phyloP scores from a whole-genome alignment of 2,888 invertebrate species.

The Leucozona laternaria region DNA sequence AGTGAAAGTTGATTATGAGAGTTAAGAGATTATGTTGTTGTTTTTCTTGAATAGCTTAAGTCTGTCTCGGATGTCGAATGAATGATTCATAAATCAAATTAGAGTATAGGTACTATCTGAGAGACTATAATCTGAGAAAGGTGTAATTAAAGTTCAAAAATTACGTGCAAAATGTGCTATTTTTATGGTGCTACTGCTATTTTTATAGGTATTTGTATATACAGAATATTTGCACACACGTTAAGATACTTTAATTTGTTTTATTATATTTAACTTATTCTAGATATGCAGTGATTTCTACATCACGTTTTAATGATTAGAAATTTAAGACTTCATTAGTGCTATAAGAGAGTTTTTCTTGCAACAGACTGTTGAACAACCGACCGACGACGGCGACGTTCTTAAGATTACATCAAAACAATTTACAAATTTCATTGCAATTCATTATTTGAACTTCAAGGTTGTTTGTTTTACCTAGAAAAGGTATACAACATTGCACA shows the following conservation, averaged over 20 bases:
- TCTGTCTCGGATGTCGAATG: background rate
- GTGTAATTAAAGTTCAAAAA: slow-evolving; percentile 11
- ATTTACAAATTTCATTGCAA: background rate
- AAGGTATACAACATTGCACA: background rate
- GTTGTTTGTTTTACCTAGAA: background rate
- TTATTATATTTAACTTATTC: background rate
- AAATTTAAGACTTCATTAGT: slow-evolving; percentile 2
- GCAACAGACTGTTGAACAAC: background rate
- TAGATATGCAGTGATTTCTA: slow-evolving; percentile 4
- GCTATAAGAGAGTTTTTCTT: background rate
- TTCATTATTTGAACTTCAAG: background rate
- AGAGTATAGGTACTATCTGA: background rate
- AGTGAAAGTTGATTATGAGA: slow-evolving; percentile 37
- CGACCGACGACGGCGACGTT: too few species aligned
- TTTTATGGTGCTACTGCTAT: slow-evolving; percentile 1
- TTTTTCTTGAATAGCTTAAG: background rate
- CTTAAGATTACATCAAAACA: background rate
- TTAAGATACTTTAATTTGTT: slow-evolving; percentile 15
- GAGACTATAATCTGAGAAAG: slow-evolving; percentile 4
- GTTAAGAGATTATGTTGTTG: background rate
- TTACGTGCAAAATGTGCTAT: slow-evolving; percentile 25
- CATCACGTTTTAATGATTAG: slow-evolving; percentile 29
- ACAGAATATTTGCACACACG: slow-evolving; percentile 1
- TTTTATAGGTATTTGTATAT: background rate
- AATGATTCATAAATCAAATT: slow-evolving; percentile 19